A percentile compares a stretch with the other conserved stretches of the same genome.
Evolutionary conservation across 2,113 vertebrate species (phyloP).

Genomic region (Dicrurus megarhynchus): DNA sequence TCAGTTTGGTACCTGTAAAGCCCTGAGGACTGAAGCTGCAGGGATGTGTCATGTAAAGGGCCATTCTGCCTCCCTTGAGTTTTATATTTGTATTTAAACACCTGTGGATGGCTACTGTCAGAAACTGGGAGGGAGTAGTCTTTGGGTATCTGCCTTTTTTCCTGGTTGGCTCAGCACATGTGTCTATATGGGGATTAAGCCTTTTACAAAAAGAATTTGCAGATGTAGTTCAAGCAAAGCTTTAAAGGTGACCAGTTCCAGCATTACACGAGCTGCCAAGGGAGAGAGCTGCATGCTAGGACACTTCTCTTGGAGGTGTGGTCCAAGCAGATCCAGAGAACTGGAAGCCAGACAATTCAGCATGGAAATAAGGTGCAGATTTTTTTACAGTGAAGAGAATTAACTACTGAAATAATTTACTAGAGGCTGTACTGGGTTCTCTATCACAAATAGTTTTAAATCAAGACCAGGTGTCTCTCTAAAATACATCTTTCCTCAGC

Average conservation of each 20-base stretch:
- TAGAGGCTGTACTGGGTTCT: not conserved
- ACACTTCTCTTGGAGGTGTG: not conserved
- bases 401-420: conserved; percentile 37
- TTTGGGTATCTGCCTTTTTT: not conserved
- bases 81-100: not conserved
- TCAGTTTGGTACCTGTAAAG: not conserved
- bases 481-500: not conserved
- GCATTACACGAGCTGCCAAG: not conserved
- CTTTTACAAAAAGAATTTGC: not conserved
- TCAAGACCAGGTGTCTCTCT: conserved; percentile 1
- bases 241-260: not conserved
- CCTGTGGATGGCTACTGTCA: not conserved
- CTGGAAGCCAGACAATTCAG: not conserved
- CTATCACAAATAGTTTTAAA: not conserved
- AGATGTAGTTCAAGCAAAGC: not conserved
- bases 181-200: not conserved
- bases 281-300: not conserved
- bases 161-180: not conserved
- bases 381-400: conserved; percentile 14
- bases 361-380: not conserved
- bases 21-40: not conserved
- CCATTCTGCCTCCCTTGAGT: not conserved
- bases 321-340: not conserved
- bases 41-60: not conserved
- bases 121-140: not conserved